Conservation (phyloP, 2,888 invertebrate species). For the Antheraea yamamai region DNA sequence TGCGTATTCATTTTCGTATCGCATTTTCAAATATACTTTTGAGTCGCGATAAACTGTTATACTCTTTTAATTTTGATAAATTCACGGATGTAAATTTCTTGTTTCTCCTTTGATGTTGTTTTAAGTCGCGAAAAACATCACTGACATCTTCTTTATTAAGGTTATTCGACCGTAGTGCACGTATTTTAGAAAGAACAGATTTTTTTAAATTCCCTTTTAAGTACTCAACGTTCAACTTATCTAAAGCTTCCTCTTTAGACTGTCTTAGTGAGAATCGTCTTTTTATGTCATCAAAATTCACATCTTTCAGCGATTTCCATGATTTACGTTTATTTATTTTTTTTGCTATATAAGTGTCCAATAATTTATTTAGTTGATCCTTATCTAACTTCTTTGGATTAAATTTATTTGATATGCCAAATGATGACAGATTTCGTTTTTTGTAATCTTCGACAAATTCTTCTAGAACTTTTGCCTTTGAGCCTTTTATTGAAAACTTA, state of each 20-base stretch:
- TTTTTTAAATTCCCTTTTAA: slow-evolving; percentile 38
- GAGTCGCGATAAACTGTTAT: slow-evolving; percentile 3
- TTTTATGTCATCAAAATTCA: slow-evolving; percentile 30
- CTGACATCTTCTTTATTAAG: slow-evolving; percentile 31
- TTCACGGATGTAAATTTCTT: slow-evolving; percentile 19
- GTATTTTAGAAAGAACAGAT: slow-evolving; percentile 35
- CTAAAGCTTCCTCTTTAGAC: slow-evolving; percentile 39
- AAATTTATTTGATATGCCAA: slow-evolving; percentile 26
- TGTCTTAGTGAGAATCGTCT: slow-evolving; percentile 36
- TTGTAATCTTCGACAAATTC: slow-evolving; percentile 36
- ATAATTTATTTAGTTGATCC: slow-evolving; percentile 19
- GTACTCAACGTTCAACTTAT: slow-evolving; percentile 42
- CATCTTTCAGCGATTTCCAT: slow-evolving; percentile 23
- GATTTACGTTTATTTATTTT: slow-evolving; percentile 19
- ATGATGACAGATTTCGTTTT: slow-evolving; percentile 30
- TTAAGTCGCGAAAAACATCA: slow-evolving; percentile 38
- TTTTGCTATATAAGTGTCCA: slow-evolving; percentile 21
- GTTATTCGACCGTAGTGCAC: slow-evolving; percentile 34
- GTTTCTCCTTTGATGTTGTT: slow-evolving; percentile 29
- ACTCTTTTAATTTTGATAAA: slow-evolving; percentile 4
- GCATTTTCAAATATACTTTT: background rate
- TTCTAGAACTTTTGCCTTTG: slow-evolving; percentile 29
- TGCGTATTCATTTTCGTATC: background rate
- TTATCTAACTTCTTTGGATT: slow-evolving; percentile 30
- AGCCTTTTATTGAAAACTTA: slow-evolving; percentile 31